Evolutionary conservation across 64 coral and sea anemone genomes (phyloP), one percentile per base, ranked within the genome.

Genomic region (Cladopsammia gracilis): DNA sequence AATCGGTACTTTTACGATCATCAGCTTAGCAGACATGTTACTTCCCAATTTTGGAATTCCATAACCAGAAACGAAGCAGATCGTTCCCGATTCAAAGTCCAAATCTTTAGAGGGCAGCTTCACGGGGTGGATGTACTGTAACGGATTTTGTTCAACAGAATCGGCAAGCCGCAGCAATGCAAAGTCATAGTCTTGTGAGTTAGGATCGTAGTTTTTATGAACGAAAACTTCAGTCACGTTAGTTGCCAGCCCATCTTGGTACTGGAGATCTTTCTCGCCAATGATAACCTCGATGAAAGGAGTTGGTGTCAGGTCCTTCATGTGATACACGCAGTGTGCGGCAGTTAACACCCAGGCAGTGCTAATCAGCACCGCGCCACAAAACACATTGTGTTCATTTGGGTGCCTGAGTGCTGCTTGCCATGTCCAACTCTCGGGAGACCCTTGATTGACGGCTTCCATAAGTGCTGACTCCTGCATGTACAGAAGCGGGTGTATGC

Each of bases 341-440:
- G 90, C 82, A 6, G 90, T 92, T 12, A 92, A 83, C 5, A 87
- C 62, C 83, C 83, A 93, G 20, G 85, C 14, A 22, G 66, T 78
- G 25, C 64, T 48, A 23, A 93, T 93, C 34, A 93, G 48, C 15
- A 86, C 85, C 7, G 71, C 91, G 10, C 91, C 72, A 60, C 83
- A 93, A 76, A 87, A 87, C 7, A 93, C 64, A 42, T 87, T 47
- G 12, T 86, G 71, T 6, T 93, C 49, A 51, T 87, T 67, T 4
- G 60, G 18, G 24, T 59, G 62, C 49, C 86, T 93, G 22, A 93
- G 48, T 60, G 83, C 91, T 12, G 49, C 91, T 43, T 93, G 91
- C 83, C 83, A 87, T 5, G 73, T 74, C 91, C 83, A 93, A 49
- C 75, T 54, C 75, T 56, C 48, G 8, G 50, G 48, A 24, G 8